These are phyloP conservation scores for Dipus sagitta DNA, from an alignment of 2,797 vertebrate species.

Conservation along the genomic window DNA sequence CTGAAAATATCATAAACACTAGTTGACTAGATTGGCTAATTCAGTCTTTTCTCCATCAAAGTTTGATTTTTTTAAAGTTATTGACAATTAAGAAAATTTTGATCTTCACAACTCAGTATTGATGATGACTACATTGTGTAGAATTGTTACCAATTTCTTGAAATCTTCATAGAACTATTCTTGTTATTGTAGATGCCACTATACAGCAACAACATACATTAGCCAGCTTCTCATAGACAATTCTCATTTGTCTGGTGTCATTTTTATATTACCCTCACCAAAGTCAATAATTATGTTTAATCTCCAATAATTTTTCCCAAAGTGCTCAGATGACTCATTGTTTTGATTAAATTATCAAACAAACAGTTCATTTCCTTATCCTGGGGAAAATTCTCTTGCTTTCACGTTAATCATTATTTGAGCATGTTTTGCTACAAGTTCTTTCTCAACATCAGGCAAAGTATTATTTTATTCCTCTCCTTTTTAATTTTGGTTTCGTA, in stretches of 20 bases:
- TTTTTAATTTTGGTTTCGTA: not conserved
- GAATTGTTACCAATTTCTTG: not conserved
- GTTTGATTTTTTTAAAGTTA: not conserved
- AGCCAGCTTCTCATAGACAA: not conserved
- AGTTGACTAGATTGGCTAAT: not conserved
- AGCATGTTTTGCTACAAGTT: not conserved
- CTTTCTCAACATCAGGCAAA: constrained; percentile 2
- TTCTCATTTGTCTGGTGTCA: constrained; percentile 46
- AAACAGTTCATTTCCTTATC: not conserved
- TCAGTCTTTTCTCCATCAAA: not conserved
- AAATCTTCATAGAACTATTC: not conserved
- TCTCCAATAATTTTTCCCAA: constrained; percentile 36
- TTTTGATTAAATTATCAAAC: constrained; percentile 22
- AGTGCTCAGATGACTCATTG: not conserved
- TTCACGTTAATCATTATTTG: not conserved
- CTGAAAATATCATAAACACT: not conserved
- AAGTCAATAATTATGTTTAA: constrained; percentile 42
- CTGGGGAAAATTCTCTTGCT: not conserved
- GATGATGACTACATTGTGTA: constrained; percentile 13
- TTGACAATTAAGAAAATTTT: not conserved
- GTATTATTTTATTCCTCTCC: not conserved
- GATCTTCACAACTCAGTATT: not conserved
- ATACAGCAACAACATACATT: not conserved
- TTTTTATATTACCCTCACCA: constrained; percentile 27
- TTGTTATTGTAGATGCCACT: not conserved